phyloP scores from a whole-genome alignment of 2,113 vertebrate genomes.

The Anolis carolinensis region DNA sequence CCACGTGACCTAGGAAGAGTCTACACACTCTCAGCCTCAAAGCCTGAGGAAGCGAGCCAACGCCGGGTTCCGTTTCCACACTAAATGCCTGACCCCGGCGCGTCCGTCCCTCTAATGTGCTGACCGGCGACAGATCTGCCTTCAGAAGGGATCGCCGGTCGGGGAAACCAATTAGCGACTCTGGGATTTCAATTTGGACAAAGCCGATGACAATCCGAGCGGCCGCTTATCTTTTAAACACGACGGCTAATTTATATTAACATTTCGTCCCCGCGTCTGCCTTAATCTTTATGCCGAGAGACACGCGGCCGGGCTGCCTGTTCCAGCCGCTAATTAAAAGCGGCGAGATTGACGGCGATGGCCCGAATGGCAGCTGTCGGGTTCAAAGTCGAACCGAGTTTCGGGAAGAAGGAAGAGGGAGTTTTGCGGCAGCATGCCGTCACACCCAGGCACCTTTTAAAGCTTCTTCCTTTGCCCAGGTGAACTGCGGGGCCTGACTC shows the following conservation, averaged over 20 bases:
- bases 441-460: too few species aligned
- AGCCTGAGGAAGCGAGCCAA: too few species aligned
- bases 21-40: too few species aligned
- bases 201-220: slow-evolving; percentile 49
- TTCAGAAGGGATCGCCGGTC: slow-evolving; percentile 58
- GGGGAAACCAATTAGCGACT: slow-evolving; percentile 48
- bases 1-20: too few species aligned
- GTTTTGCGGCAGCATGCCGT: too few species aligned
- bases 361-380: slow-evolving; percentile 34
- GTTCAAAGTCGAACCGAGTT: slow-evolving; percentile 22
- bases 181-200: slow-evolving; percentile 56
- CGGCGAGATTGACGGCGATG: slow-evolving; percentile 44
- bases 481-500: too few species aligned
- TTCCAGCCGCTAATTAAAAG: slow-evolving; percentile 66
- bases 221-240: slow-evolving; percentile 57
- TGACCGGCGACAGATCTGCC: slow-evolving; percentile 39
- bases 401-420: background rate
- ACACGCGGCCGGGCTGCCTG: slow-evolving; percentile 47
- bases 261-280: slow-evolving; percentile 37
- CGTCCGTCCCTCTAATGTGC: slow-evolving; percentile 58
- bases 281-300: slow-evolving; percentile 72
- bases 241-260: slow-evolving; percentile 55
- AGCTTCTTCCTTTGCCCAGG: too few species aligned
- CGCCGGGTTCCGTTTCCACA: slow-evolving; percentile 57
- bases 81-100: slow-evolving; percentile 58